phyloP scores from a whole-genome alignment of 2,113 vertebrate genomes.

The Steatornis caripensis region DNA sequence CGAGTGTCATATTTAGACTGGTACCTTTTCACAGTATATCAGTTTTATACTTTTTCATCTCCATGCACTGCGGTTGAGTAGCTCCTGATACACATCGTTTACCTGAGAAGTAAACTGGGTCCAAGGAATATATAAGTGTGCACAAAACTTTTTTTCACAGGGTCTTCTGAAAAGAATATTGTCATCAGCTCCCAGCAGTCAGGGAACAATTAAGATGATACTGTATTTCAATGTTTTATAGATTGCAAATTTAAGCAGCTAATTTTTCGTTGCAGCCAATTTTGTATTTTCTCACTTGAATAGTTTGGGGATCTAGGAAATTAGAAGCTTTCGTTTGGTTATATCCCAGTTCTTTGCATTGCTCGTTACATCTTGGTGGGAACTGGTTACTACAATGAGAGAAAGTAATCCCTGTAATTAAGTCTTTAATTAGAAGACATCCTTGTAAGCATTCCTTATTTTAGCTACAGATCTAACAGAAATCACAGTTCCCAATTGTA shows the following conservation, averaged over 20 bases:
- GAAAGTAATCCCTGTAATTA: background rate
- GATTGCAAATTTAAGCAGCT: background rate
- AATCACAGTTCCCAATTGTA: background rate
- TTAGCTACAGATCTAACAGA: background rate
- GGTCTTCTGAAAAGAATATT: background rate
- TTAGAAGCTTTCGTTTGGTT: accelerated
- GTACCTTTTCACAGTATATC: background rate
- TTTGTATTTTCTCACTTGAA: background rate
- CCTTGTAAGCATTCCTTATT: background rate
- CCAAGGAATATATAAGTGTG: background rate
- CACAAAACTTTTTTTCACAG: background rate
- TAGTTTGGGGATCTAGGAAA: background rate
- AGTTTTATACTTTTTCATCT: background rate
- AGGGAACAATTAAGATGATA: background rate
- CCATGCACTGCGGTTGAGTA: background rate
- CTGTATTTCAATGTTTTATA: background rate
- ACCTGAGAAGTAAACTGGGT: background rate
- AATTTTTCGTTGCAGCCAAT: background rate
- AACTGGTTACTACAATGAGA: background rate
- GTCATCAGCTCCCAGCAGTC: background rate
- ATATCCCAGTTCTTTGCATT: background rate
- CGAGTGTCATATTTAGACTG: background rate
- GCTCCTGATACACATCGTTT: background rate
- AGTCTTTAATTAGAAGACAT: background rate
- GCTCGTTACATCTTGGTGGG: background rate